Percentiles rank a stretch among this genome's conserved stretches.
These are phyloP conservation scores for Parapristionchus giblindavisi DNA, from an alignment of 2,888 invertebrate species.

Conservation along the genomic window DNA sequence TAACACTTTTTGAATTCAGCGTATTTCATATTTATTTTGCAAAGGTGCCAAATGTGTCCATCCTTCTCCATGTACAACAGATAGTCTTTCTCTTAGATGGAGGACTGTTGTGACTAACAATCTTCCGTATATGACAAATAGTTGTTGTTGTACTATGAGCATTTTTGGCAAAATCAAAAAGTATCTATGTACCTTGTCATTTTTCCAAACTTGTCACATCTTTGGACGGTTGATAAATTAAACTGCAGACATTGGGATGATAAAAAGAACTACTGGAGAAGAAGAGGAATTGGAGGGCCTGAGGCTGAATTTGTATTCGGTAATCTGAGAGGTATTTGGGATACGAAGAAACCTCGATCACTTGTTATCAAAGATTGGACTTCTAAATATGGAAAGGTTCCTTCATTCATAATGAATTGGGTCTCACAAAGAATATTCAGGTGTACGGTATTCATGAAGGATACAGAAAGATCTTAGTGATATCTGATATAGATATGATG, in stretches of 20 bases:
- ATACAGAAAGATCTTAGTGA: slow-evolving; percentile 66
- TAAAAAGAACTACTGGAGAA: slow-evolving; percentile 54
- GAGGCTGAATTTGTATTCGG: slow-evolving; percentile 49
- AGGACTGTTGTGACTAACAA: no score
- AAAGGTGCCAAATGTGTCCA: no score
- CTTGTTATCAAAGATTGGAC: slow-evolving; percentile 56
- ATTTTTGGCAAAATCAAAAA: no score
- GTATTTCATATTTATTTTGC: no score
- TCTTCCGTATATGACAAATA: no score
- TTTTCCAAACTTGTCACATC: no score
- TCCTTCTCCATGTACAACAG: no score
- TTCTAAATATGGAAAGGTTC: slow-evolving; percentile 45
- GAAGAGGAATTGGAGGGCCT: slow-evolving; percentile 57
- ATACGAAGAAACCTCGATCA: slow-evolving; percentile 43
- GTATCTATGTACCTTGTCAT: no score
- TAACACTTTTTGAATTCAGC: no score
- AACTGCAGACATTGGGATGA: slow-evolving; percentile 40
- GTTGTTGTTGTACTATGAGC: no score
- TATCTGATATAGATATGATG: slow-evolving; percentile 70
- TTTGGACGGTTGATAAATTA: no score
- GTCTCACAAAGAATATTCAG: neutral
- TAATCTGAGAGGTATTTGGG: slow-evolving; percentile 45
- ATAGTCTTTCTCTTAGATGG: no score
- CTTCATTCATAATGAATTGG: neutral
- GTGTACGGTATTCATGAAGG: slow-evolving; percentile 56